Conservation (phyloP, 2,888 invertebrate species). For the Eutolmus rufibarbis region DNA sequence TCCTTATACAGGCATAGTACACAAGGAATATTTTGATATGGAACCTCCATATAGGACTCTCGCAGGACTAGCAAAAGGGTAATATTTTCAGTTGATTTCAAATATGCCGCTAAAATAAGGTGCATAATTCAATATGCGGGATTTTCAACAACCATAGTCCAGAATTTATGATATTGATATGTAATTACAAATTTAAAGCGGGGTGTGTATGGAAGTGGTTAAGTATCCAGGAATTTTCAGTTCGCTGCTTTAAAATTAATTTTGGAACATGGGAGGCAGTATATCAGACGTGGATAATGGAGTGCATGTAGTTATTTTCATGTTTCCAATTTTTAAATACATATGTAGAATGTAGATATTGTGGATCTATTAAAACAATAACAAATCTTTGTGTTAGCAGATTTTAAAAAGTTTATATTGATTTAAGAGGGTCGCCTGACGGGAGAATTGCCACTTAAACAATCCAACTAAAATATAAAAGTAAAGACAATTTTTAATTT, state of each 20-base stretch:
- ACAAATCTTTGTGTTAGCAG: too few relatives aligned
- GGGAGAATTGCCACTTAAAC: too few relatives aligned
- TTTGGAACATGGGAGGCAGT: not conserved
- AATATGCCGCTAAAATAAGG: not conserved
- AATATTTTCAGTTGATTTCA: not conserved
- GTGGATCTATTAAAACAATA: too few relatives aligned
- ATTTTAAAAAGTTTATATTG: too few relatives aligned
- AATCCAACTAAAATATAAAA: too few relatives aligned
- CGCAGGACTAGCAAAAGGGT: not conserved
- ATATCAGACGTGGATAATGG: not conserved
- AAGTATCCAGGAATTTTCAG: not conserved
- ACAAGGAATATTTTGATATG: too few relatives aligned
- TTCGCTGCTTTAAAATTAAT: not conserved
- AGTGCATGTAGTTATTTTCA: not conserved
- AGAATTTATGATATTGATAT: not conserved
- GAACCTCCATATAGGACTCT: not conserved
- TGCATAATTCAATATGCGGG: not conserved
- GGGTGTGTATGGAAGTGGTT: not conserved
- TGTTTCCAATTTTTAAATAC: not conserved
- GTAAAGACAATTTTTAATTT: too few relatives aligned
- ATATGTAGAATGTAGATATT: too few relatives aligned
- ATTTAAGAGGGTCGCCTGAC: too few relatives aligned
- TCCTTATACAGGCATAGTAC: too few relatives aligned
- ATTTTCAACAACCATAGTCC: not conserved
- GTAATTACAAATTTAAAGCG: not conserved